Conservation (phyloP, 2,797 vertebrate species). For the Cossypha polioptera region DNA sequence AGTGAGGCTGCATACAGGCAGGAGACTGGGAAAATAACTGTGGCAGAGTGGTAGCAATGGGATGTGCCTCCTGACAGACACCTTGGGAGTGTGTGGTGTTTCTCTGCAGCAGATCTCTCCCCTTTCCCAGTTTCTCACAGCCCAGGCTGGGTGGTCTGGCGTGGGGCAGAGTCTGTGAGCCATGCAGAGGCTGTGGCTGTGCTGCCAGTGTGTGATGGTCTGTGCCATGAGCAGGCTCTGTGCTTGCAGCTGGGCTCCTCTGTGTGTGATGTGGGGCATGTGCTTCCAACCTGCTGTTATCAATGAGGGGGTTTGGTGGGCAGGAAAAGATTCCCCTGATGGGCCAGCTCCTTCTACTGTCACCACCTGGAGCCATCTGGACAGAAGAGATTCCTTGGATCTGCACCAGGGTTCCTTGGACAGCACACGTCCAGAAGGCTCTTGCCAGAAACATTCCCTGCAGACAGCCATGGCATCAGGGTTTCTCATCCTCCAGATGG, state of each 20-base stretch:
- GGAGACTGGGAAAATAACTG: not conserved
- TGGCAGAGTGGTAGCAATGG: not conserved
- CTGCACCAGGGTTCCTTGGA: not conserved
- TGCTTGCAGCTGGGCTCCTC: not conserved
- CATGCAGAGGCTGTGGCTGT: not conserved
- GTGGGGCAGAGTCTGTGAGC: not conserved
- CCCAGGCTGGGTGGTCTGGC: not conserved
- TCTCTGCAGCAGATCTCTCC: not conserved
- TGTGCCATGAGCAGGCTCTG: not conserved
- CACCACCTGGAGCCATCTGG: not conserved
- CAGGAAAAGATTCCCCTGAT: not conserved
- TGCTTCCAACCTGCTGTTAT: not conserved
- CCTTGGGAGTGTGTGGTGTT: not conserved
- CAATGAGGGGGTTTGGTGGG: not conserved
- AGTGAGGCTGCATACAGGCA: not conserved
- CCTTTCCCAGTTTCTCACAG: not conserved
- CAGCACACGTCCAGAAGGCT: not conserved
- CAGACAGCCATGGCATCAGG: not conserved
- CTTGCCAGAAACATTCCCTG: not conserved
- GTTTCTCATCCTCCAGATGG: not conserved
- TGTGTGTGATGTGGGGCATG: not conserved
- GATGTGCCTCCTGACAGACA: not conserved
- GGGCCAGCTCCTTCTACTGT: not conserved
- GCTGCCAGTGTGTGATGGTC: not conserved
- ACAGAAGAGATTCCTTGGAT: not conserved